A percentile compares a stretch with the other conserved stretches of the same genome.
These are phyloP conservation scores for Nothoprocta pentlandii DNA, from an alignment of 2,113 vertebrate genomes.

Conservation along the genomic window DNA sequence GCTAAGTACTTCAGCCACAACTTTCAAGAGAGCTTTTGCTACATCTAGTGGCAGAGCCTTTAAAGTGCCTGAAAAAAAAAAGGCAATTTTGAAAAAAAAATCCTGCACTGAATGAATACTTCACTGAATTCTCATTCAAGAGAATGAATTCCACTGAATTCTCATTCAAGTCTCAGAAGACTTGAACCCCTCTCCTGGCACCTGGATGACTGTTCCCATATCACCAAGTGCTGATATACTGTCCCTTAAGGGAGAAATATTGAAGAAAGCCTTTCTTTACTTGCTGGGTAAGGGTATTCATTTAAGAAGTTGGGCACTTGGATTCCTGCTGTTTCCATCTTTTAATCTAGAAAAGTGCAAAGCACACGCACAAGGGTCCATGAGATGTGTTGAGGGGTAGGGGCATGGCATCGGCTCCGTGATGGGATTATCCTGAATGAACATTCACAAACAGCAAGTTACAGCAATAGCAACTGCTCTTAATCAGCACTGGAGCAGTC, in stretches of 20 bases:
- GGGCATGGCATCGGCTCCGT: rapidly evolving
- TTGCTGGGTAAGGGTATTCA: neutral
- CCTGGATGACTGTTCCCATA: neutral
- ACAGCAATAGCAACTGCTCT: neutral
- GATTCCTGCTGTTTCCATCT: neutral
- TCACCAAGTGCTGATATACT: rapidly evolving
- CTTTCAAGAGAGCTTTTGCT: slow-evolving; percentile 59
- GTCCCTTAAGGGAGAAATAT: neutral
- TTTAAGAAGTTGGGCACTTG: neutral
- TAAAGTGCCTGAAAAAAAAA: neutral
- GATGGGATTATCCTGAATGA: rapidly evolving
- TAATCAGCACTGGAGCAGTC: neutral
- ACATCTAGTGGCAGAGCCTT: slow-evolving; percentile 62
- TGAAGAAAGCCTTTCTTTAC: neutral
- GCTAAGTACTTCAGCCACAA: rapidly evolving
- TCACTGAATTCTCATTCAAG: neutral
- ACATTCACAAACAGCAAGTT: neutral
- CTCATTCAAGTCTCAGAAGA: no score
- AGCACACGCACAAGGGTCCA: neutral
- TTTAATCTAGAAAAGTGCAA: neutral
- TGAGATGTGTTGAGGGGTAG: neutral
- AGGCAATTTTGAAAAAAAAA: neutral
- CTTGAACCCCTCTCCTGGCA: neutral
- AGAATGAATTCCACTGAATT: neutral
- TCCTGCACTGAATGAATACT: neutral